Conservation (phyloP, 2,113 vertebrate species). For the Tyrannus savana region DNA sequence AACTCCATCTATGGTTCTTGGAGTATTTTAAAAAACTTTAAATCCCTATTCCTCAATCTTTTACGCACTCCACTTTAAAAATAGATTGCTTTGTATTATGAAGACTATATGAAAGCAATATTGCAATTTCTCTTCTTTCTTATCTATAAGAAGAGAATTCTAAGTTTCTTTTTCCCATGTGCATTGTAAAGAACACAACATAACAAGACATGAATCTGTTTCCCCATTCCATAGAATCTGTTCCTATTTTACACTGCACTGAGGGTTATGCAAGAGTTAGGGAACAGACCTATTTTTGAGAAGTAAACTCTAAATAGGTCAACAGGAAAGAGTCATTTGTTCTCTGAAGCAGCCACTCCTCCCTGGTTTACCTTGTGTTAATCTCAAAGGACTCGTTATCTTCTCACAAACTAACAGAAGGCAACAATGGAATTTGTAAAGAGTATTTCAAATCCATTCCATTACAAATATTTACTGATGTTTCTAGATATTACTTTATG, state of each 20-base stretch:
- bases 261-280: neutral
- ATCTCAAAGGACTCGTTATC: constrained; percentile 30
- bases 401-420: constrained; percentile 6
- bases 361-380: neutral
- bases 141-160: constrained; percentile 3
- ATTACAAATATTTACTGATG: constrained; percentile 15
- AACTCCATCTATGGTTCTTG: neutral
- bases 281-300: neutral
- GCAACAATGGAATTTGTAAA: neutral
- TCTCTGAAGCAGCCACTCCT: neutral
- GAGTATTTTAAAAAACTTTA: neutral
- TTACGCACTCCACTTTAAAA: neutral
- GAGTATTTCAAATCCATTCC: neutral
- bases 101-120: neutral
- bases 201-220: neutral
- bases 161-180: neutral
- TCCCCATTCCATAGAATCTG: neutral
- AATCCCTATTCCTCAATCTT: constrained; percentile 2
- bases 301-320: constrained; percentile 46
- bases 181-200: neutral
- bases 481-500: neutral
- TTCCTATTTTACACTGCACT: neutral
- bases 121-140: constrained; percentile 12
- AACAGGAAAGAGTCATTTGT: neutral
- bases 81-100: constrained; percentile 27